A percentile compares a stretch with the other conserved stretches of the same genome.
Evolutionary conservation across 1,140 invertebrate genomes (phyloP).

Genomic region (Conus ventricosus): DNA sequence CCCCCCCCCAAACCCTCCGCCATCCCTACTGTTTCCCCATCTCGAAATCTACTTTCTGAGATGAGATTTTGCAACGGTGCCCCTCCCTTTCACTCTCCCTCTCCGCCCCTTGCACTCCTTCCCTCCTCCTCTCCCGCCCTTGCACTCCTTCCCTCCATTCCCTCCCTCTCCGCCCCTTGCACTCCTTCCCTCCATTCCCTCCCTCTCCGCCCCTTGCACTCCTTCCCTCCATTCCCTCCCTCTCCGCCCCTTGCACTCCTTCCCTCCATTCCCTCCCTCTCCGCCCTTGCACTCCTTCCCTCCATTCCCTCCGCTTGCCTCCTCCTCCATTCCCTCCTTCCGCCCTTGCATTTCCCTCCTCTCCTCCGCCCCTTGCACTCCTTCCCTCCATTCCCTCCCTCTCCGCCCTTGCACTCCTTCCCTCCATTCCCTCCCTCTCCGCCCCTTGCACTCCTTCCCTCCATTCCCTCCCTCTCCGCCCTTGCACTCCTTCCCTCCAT

Average conservation of each 20-base stretch:
- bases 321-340: background rate
- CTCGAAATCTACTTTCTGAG: too few relatives aligned
- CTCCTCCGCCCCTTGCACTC: too few relatives aligned
- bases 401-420: constrained; percentile 16
- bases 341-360: background rate
- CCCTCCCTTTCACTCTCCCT: constrained; percentile 7
- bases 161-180: constrained; percentile 22
- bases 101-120: constrained; percentile 15
- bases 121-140: too few relatives aligned
- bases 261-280: constrained; percentile 2
- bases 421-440: too few relatives aligned
- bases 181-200: background rate
- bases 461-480: constrained; percentile 12
- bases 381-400: background rate
- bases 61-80: too few relatives aligned
- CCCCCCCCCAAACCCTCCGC: too few relatives aligned
- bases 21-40: too few relatives aligned
- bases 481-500: background rate
- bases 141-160: background rate
- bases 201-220: too few relatives aligned
- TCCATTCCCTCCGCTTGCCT: too few relatives aligned
- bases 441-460: too few relatives aligned
- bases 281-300: constrained; percentile 6
- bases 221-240: background rate
- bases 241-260: constrained; percentile 15